Conservation (phyloP, 1,140 invertebrate species). For the Drosophila erecta region DNA sequence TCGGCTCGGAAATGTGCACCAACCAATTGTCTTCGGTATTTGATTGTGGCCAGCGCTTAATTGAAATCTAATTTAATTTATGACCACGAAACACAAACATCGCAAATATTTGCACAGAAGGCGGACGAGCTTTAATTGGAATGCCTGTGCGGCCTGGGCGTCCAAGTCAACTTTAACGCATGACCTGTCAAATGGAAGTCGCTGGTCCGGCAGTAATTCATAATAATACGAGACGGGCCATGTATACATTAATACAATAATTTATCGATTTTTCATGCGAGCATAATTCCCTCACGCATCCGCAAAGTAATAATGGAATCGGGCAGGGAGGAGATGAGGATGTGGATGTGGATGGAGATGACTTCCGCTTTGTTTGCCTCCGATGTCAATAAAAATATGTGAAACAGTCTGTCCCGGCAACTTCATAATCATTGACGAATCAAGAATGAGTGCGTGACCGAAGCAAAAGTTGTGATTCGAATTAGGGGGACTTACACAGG, state of each 20-base stretch:
- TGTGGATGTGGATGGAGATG: conserved; percentile 10
- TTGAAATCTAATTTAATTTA: conserved; percentile 78
- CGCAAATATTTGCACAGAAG: conserved; percentile 37
- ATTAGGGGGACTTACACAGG: background rate
- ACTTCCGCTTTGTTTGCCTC: conserved; percentile 58
- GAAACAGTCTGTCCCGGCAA: conserved; percentile 26
- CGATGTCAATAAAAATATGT: conserved; percentile 59
- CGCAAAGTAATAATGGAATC: conserved; percentile 34
- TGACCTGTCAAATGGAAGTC: conserved; percentile 31
- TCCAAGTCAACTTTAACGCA: conserved; percentile 53
- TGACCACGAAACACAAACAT: conserved; percentile 32
- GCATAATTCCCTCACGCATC: conserved; percentile 27
- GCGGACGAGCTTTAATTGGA: conserved; percentile 64
- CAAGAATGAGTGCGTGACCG: conserved; percentile 45
- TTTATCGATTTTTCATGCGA: conserved; percentile 75
- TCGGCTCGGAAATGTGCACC: background rate
- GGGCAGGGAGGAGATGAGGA: conserved; percentile 2
- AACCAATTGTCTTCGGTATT: conserved; percentile 38
- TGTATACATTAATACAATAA: conserved; percentile 73
- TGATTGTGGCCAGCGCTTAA: conserved; percentile 55
- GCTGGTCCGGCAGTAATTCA: conserved; percentile 66
- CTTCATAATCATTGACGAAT: conserved; percentile 64
- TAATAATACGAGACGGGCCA: conserved; percentile 67
- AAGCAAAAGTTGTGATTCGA: conserved; percentile 38
- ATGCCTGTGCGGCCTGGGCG: conserved; percentile 37